phyloP scores from a whole-genome alignment of 2,888 invertebrate species.

The Drosophila ezoana region DNA sequence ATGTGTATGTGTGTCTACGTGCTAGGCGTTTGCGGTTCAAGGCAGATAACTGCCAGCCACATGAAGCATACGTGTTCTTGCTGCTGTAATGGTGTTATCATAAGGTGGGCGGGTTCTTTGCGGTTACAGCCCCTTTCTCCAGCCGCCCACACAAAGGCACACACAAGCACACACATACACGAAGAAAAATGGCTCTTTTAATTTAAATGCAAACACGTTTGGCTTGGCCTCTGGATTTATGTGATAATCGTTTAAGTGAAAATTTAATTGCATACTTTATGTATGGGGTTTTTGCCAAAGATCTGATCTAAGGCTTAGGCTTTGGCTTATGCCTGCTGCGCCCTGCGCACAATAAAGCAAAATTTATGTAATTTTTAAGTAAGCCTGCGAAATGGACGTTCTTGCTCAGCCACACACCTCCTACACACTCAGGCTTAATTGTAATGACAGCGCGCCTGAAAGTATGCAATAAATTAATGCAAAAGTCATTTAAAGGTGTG shows the following conservation, averaged over 20 bases:
- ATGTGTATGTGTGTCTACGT: constrained; percentile 55
- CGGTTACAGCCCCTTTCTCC: constrained; percentile 36
- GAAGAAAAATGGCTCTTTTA: constrained; percentile 84
- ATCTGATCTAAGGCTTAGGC: constrained; percentile 49
- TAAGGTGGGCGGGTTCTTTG: constrained; percentile 72
- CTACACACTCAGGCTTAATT: constrained; percentile 54
- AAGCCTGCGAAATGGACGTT: constrained; percentile 63
- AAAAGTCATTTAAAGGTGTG: constrained; percentile 69
- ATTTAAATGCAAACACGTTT: constrained; percentile 84
- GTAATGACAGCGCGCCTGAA: constrained; percentile 70
- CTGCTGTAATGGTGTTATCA: constrained; percentile 75
- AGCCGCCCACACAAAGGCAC: constrained; percentile 1
- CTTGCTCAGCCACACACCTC: neutral
- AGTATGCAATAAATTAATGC: constrained; percentile 78
- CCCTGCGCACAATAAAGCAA: constrained; percentile 68
- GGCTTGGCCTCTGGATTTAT: constrained; percentile 81
- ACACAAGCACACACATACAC: constrained; percentile 14
- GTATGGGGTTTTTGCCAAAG: constrained; percentile 76
- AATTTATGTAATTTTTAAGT: constrained; percentile 83
- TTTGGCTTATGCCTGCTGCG: constrained; percentile 29
- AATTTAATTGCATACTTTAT: constrained; percentile 84
- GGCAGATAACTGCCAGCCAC: constrained; percentile 59
- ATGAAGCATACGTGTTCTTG: constrained; percentile 68
- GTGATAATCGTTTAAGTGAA: constrained; percentile 84
- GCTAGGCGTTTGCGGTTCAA: constrained; percentile 75